Conservation (phyloP, 2,113 vertebrate genomes). For the Machaerirhynchus nigripectus region DNA sequence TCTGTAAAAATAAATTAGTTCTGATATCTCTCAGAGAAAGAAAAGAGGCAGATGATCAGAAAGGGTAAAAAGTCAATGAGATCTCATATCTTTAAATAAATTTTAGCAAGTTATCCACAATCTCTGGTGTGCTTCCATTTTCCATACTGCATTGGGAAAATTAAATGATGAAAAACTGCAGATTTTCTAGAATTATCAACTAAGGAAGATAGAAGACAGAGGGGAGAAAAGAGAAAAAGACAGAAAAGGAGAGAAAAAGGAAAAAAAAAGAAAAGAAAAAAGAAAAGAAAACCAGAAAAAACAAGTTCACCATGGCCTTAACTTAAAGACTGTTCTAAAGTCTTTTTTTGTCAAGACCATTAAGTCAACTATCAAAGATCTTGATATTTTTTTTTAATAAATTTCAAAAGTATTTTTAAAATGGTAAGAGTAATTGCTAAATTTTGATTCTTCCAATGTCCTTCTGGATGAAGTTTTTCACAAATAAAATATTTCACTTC, state of each 20-base stretch:
- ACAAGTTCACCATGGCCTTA: not conserved
- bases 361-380: not conserved
- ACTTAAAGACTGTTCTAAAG: not conserved
- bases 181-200: not conserved
- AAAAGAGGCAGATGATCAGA: not conserved
- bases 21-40: not conserved
- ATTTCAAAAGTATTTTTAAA: not conserved
- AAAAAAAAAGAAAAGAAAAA: not conserved
- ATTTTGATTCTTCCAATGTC: not conserved
- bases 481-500: not conserved
- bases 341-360: not conserved
- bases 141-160: not conserved
- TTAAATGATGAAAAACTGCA: not conserved
- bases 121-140: not conserved
- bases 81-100: not conserved
- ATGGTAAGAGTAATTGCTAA: not conserved
- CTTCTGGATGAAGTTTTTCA: not conserved
- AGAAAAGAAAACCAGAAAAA: not conserved
- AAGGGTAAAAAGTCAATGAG: not conserved
- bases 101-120: not conserved
- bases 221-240: too few species aligned
- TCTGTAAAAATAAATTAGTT: not conserved
- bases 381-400: not conserved
- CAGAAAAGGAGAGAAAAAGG: rapidly evolving
- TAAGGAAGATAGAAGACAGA: not conserved